Evolutionary conservation across 2,113 vertebrate species (phyloP), one percentile per base, ranked within the genome.

Genomic region (Sardina pilchardus): DNA sequence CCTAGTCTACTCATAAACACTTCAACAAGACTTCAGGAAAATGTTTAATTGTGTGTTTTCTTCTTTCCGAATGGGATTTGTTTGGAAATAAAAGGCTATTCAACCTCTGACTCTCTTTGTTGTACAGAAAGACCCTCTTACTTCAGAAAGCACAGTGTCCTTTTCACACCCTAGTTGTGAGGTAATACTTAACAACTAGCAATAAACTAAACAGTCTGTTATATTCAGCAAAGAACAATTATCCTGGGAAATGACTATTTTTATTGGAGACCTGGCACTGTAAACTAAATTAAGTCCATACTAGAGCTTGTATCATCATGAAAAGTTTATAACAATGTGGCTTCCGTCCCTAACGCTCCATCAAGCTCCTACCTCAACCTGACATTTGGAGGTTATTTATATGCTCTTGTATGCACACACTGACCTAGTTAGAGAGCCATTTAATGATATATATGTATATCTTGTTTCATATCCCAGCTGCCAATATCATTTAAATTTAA

Each of bases 311-410:
- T 78, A 78, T 36, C 14, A 78, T 78, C 34, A 36, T 78, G 71
- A 78, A 78, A 36, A 78, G 53, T 59, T 34, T 34, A 78, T 17
- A 78, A 78, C 30, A 78, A 78, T 78, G 71, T 78, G 71, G 71
- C 30, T 78, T 78, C 71, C 71, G 36, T 5, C 34, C 71, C 34
- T 78, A 78, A 36, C 17, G 71, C 16, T 78, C 36, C 30, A 36
- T 26, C n/a, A 26, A 30, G 26, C 30, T 36, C 12, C 71, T 17
- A 78, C 71, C 71, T 78, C 30, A 36, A 78, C 34, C 71, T 78
- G 71, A 36, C 34, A 78, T 78, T 63, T 63, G 14, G 30, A 78
- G 34, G 71, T 78, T 78, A 78, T 78, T 78, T 78, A 36, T 78
- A 78, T 34, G 71, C 3, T 78, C 71, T 78, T 78, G 71, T 78